Conservation (phyloP, 2,888 invertebrate species). For the Nyleta sp. region DNA sequence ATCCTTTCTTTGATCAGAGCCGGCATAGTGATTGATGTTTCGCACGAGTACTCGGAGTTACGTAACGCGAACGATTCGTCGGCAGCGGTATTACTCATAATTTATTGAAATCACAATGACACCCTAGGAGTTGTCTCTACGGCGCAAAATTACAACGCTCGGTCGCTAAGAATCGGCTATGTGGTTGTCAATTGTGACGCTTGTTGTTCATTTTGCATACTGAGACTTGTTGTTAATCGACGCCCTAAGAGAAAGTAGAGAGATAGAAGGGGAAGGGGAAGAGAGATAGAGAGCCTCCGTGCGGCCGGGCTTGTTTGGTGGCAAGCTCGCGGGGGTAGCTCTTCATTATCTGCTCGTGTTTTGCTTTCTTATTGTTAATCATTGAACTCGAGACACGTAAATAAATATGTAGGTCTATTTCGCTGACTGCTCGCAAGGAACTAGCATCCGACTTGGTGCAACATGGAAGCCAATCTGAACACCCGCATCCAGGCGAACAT, state of each 20-base stretch:
- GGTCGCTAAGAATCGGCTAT: slow-evolving; percentile 54
- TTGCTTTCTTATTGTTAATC: slow-evolving; percentile 23
- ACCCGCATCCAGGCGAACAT: slow-evolving; percentile 81
- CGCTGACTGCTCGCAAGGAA: slow-evolving; percentile 62
- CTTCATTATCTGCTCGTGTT: slow-evolving; percentile 56
- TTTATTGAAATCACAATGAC: slow-evolving; percentile 47
- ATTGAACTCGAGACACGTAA: slow-evolving; percentile 61
- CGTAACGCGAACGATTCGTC: slow-evolving; percentile 38
- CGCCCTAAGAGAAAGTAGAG: slow-evolving; percentile 41
- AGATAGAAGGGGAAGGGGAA: slow-evolving; percentile 30
- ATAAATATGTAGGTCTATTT: slow-evolving; percentile 56
- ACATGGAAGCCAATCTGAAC: slow-evolving; percentile 78
- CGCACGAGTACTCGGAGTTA: slow-evolving; percentile 31
- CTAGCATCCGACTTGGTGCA: slow-evolving; percentile 79
- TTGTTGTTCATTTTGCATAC: slow-evolving; percentile 34
- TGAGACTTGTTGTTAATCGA: slow-evolving; percentile 42
- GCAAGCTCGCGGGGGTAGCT: slow-evolving; percentile 23
- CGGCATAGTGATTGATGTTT: slow-evolving; percentile 27
- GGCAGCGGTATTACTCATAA: slow-evolving; percentile 34
- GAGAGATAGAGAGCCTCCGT: slow-evolving; percentile 54
- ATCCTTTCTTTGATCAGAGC: slow-evolving; percentile 4
- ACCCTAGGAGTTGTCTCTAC: slow-evolving; percentile 57
- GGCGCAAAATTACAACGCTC: slow-evolving; percentile 61
- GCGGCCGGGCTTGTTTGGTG: slow-evolving; percentile 5
- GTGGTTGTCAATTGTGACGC: slow-evolving; percentile 11